A percentile compares a stretch with the other conserved stretches of the same genome.
Conservation (phyloP, 1,140 invertebrate genomes). For the Drosophila tsacasi region DNA sequence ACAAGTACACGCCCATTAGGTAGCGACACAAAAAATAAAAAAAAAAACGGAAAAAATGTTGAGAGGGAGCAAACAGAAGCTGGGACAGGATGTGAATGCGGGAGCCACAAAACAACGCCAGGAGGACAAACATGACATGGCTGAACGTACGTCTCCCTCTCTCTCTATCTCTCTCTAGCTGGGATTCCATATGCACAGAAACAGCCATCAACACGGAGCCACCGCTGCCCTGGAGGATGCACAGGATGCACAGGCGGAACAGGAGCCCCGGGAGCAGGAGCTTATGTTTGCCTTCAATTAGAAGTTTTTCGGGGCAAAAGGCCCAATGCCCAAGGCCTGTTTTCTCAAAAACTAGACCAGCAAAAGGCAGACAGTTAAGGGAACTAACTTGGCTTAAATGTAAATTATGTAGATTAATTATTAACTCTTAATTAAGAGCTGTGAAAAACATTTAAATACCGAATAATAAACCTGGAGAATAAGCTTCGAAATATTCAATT, state of each 20-base stretch:
- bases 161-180: neutral
- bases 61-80: conserved; percentile 14
- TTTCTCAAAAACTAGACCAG: conserved; percentile 45
- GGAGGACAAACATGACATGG: conserved; percentile 54
- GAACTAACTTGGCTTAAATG: no score
- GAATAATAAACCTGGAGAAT: neutral
- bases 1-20: conserved; percentile 77
- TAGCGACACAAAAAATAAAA: conserved; percentile 46
- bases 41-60: neutral
- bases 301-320: conserved; percentile 57
- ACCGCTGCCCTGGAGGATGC: neutral
- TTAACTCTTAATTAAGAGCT: neutral
- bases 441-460: neutral
- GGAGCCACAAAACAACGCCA: conserved; percentile 14
- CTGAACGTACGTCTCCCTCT: conserved; percentile 31
- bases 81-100: neutral
- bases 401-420: neutral
- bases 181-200: conserved; percentile 36
- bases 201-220: conserved; percentile 28
- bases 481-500: neutral
- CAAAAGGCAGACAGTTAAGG: neutral
- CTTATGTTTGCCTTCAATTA: conserved; percentile 82
- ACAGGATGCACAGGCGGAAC: conserved; percentile 2
- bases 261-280: conserved; percentile 6
- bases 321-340: conserved; percentile 53